Evolutionary conservation across 2,888 invertebrate species (phyloP), one percentile per base, ranked within the genome.

Genomic region (Pterostichus madidus): DNA sequence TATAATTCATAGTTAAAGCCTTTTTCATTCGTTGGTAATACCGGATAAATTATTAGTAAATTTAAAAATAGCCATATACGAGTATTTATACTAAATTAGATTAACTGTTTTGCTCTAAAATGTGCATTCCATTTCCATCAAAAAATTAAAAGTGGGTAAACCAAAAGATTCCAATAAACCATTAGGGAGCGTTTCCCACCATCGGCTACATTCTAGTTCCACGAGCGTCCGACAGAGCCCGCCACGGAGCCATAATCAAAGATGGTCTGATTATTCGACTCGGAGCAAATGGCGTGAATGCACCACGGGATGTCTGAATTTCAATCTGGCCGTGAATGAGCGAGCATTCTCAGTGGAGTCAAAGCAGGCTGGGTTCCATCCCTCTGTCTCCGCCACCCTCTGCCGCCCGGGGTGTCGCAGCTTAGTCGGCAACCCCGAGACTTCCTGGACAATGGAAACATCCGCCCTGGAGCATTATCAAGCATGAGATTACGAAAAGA

Each of bases 281-380:
- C 52, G 13, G 46, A 80, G 81, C 73, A 75, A 81, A 81, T 81
- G 81, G 81, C 59, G 81, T 81, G 81, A 75, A 81, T 81, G 75
- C 81, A 61, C 81, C 59, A 75, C 81, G 75, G 81, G 81, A 80
- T 80, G 75, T 81, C 81, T 75, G 81, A 81, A 81, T 81, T 81
- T 59, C 75, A 81, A 81, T 81, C 81, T 79, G 78, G 32, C 5
- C 78, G 56, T 17, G 59, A 78, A 78, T 78, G 78, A 59, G 78
- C 78, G 39, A 32, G 56, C 78, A 56, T 59, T 46, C n/a, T 53
- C 15, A 24, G 15, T 39, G 39, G 7, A 39, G 39, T 39, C 39
- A 7, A 8, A 39, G 39, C 39, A 39, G 39, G 39, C 39, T 39
- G 39, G 39, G 39, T 7, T 39, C 39, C 39, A 39, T 8, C 39